Conservation (phyloP, 2,113 vertebrate genomes). For the Alligator sinensis region DNA sequence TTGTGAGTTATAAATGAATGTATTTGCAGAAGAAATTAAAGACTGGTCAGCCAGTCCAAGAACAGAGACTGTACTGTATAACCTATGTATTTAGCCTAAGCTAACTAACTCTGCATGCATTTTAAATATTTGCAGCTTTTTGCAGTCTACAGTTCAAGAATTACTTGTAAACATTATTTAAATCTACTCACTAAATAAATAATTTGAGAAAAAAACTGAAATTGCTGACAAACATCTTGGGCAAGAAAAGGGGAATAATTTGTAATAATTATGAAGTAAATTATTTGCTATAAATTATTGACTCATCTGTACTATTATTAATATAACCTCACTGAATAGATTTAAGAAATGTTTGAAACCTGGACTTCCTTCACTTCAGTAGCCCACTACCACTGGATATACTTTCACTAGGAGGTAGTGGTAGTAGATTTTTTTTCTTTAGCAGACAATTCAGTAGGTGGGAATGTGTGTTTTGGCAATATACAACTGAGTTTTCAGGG, state of each 20-base stretch:
- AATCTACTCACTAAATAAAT: neutral
- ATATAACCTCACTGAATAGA: neutral
- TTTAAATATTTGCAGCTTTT: neutral
- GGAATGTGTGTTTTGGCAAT: neutral
- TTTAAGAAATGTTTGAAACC: neutral
- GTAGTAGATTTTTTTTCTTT: neutral
- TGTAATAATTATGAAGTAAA: neutral
- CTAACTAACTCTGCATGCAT: neutral
- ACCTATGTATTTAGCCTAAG: neutral
- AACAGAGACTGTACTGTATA: accelerated
- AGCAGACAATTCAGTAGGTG: neutral
- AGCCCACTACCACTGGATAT: neutral
- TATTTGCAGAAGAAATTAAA: neutral
- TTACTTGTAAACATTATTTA: neutral
- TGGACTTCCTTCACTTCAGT: neutral
- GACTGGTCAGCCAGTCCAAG: neutral
- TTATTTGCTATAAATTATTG: neutral
- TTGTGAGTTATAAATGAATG: neutral
- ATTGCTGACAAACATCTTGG: neutral
- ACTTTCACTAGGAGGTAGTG: neutral
- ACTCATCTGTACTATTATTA: neutral
- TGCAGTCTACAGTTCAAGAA: neutral
- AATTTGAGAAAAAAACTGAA: neutral
- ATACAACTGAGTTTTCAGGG: neutral
- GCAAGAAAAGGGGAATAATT: neutral